Conservation (phyloP, 2,888 invertebrate genomes). For the Hirtodrosophila trivittata region DNA sequence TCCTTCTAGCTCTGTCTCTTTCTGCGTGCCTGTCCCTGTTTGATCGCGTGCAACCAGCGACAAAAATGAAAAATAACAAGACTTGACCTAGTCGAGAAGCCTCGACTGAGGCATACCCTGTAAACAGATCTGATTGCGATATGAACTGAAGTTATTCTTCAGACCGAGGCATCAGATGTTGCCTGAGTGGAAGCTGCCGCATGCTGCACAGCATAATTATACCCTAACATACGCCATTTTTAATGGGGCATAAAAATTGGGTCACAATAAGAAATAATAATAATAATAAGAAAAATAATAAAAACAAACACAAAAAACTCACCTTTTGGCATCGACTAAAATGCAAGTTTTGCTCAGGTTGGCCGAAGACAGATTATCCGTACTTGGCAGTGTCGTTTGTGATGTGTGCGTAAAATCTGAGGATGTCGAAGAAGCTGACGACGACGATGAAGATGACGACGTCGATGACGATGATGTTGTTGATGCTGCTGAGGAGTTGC, state of each 20-base stretch:
- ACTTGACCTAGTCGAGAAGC: too few species aligned
- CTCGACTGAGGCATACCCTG: too few species aligned
- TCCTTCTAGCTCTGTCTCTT: neutral
- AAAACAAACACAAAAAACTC: conserved; percentile 46
- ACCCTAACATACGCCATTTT: neutral
- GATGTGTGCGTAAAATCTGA: conserved; percentile 74
- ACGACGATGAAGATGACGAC: conserved; percentile 46
- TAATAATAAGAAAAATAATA: conserved; percentile 1
- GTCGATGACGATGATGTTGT: conserved; percentile 38
- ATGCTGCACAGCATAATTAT: neutral
- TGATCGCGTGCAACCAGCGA: conserved; percentile 18
- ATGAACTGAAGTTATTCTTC: too few species aligned
- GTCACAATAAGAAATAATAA: conserved; percentile 26
- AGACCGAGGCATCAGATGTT: too few species aligned
- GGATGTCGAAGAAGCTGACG: conserved; percentile 62
- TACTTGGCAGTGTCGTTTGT: conserved; percentile 74
- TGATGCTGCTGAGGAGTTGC: conserved; percentile 29
- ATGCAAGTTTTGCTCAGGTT: conserved; percentile 80
- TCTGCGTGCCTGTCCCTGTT: conserved; percentile 2
- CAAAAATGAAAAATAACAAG: conserved; percentile 17
- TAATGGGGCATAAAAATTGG: conserved; percentile 23
- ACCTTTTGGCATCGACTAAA: conserved; percentile 80
- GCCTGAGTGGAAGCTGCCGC: too few species aligned
- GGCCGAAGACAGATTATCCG: conserved; percentile 72
- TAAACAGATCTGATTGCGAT: too few species aligned